Evolutionary conservation across 2,797 vertebrate species (phyloP).

Genomic region (Sylvilagus floridanus): DNA sequence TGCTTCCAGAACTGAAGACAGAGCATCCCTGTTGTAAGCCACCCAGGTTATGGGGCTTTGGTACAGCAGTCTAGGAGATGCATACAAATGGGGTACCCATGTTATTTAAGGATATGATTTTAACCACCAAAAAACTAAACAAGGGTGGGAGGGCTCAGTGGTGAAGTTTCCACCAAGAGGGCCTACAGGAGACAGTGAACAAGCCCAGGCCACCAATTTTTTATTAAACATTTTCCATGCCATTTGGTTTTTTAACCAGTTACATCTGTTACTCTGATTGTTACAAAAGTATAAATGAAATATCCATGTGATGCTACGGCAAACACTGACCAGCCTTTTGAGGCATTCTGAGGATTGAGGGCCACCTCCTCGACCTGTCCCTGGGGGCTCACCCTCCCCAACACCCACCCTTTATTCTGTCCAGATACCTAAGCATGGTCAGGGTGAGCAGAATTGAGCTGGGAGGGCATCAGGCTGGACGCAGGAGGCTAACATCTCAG

Average conservation of each 20-base stretch:
- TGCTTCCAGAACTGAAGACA: not conserved
- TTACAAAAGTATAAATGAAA: not conserved
- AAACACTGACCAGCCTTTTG: not conserved
- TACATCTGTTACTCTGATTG: not conserved
- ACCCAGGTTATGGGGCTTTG: not conserved
- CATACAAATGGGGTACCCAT: not conserved
- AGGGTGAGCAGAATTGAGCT: not conserved
- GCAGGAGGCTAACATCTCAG: not conserved
- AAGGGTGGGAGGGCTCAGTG: not conserved
- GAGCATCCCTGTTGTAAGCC: not conserved
- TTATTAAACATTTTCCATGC: not conserved
- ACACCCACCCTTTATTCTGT: no score
- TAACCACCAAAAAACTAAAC: not conserved
- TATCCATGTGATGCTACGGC: not conserved
- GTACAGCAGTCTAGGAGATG: not conserved
- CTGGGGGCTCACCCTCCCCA: rapidly evolving
- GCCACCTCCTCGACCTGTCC: no score
- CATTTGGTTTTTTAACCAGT: not conserved
- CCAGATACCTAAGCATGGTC: not conserved
- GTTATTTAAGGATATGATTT: not conserved
- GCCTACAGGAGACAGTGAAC: not conserved
- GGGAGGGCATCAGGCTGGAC: not conserved
- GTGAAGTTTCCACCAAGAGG: not conserved
- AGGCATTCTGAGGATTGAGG: not conserved
- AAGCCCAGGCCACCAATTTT: not conserved